Base-by-base conservation (phyloP, 2,888 invertebrate species). In the Philonicus albiceps region DNA sequence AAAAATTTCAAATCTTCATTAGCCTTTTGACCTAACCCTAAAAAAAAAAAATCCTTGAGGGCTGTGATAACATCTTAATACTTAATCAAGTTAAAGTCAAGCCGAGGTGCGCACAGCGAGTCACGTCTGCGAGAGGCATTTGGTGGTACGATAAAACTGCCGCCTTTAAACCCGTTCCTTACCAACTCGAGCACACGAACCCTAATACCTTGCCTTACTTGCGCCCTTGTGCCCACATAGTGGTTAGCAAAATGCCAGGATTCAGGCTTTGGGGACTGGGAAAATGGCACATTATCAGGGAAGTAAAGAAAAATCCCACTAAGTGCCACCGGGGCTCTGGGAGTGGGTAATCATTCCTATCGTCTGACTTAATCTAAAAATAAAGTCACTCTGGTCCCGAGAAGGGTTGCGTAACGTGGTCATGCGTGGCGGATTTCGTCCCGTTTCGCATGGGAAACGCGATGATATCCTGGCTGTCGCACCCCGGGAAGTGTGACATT, bases 1-100 rank as follows among this genome's bases (percentile, higher is more conserved):
- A 84, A 84, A 84, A 84, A 84, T 73, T 84, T 84, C 73, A 84
- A 30, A 84, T 84, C 73, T 84, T 84, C 73, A 73, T 84, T 84
- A 84, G 37, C 73, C 84, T 74, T 74, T 74, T 74, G 19, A 84
- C 73, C 72, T 53, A 64, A 40, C 72, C 84, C 72, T 73, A 73
- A 78, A 73, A 84, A 84, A 40, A 73, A 78, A 73, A 84, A 84
- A 40, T 73, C 84, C 43, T 84, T 40, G 30, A 49, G 84, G 84
- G 30, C 31, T 84, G 40, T 40, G 84, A 73, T 84, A 84, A 11
- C 19, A 84, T 84, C 84, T 84, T 84, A 83, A 83, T 83, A 84
- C 84, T 84, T 84, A 84, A 84, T 84, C 73, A 84, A 49, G 40
- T 27, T 43, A 43, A 43, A 73, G 64, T 37, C 64, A 64, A 83